Evolutionary conservation across 1,140 invertebrate species (phyloP), one percentile per base, ranked within the genome.

Genomic region (Temnothorax nylanderi): DNA sequence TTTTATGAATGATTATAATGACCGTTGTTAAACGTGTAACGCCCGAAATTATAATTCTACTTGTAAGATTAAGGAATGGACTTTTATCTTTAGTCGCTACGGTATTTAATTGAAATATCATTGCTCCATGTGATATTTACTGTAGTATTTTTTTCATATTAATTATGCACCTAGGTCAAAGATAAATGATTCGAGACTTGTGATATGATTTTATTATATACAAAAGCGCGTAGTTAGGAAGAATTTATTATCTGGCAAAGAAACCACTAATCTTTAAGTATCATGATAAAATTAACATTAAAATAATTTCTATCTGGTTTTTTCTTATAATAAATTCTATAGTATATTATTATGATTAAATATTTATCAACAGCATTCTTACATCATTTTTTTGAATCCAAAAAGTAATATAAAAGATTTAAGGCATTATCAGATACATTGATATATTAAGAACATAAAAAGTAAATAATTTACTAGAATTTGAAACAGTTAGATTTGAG

Each of bases 41-140:
- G 32, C 18, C 56, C 60, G n/a, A 71, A 62, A 69, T 26, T 65
- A 77, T 54, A 69, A 78, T 88, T 80, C 32, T 64, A 85, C n/a
- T 47, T 11, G 8, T 78, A 77, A 86, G 65, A 86, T 47, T 49
- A 58, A 60, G n/a, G 4, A 49, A 18, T 21, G 3, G 11, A 82
- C 49, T 54, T 49, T 32, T 65, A 56, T 65, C 56, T 49, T 65
- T 64, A 37, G 47, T 75, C 72, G 41, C 72, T 82, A 51, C 34
- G 37, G 16, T 86, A 90, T 88, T 88, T 82, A 65, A 90, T 82
- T 88, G 26, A 89, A 91, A 86, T 91, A 86, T 91, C 88, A 84
- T 92, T 26, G 84, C 86, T 90, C 81, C 80, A 87, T 92, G 91
- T 92, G 91, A 92, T 92, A 91, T 91, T 89, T 91, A 89, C 51